Conservation (phyloP, 1,140 invertebrate genomes). For the Tyrophagus putrescentiae region DNA sequence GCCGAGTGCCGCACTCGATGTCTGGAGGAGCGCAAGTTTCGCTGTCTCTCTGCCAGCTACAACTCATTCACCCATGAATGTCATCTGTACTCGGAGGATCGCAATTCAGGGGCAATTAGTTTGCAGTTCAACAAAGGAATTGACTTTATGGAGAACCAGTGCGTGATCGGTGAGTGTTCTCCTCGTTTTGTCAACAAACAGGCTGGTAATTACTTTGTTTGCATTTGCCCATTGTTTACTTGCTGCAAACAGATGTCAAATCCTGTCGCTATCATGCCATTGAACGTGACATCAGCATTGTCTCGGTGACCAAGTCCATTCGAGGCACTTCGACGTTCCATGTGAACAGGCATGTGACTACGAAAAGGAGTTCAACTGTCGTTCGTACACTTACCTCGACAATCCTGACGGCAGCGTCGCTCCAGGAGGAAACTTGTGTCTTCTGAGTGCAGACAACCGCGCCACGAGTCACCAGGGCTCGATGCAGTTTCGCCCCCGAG, state of each 20-base stretch:
- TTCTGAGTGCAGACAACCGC: constrained; percentile 35
- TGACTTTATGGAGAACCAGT: constrained; percentile 42
- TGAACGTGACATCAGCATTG: constrained; percentile 24
- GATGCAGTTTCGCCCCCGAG: constrained; percentile 32
- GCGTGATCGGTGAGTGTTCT: constrained; percentile 34
- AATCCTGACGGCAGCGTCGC: constrained; percentile 21
- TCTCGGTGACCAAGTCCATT: constrained; percentile 35
- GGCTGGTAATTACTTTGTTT: neutral
- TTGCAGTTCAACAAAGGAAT: constrained; percentile 29
- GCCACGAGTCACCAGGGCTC: constrained; percentile 32
- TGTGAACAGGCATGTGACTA: constrained; percentile 38
- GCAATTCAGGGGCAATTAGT: constrained; percentile 30
- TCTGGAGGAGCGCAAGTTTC: constrained; percentile 35
- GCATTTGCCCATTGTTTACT: neutral
- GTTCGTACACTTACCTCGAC: constrained; percentile 38
- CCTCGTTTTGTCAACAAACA: neutral
- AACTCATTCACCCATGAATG: constrained; percentile 35
- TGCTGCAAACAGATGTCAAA: constrained; percentile 23
- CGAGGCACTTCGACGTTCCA: constrained; percentile 30
- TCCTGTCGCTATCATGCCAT: constrained; percentile 22
- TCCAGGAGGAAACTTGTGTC: constrained; percentile 30
- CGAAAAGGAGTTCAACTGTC: constrained; percentile 38
- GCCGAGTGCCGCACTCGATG: constrained; percentile 36
- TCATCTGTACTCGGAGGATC: constrained; percentile 36
- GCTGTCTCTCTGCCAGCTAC: constrained; percentile 37